These are phyloP conservation scores for Cyprinodon diabolis DNA, from an alignment of 2,797 vertebrate species.

Conservation along the genomic window DNA sequence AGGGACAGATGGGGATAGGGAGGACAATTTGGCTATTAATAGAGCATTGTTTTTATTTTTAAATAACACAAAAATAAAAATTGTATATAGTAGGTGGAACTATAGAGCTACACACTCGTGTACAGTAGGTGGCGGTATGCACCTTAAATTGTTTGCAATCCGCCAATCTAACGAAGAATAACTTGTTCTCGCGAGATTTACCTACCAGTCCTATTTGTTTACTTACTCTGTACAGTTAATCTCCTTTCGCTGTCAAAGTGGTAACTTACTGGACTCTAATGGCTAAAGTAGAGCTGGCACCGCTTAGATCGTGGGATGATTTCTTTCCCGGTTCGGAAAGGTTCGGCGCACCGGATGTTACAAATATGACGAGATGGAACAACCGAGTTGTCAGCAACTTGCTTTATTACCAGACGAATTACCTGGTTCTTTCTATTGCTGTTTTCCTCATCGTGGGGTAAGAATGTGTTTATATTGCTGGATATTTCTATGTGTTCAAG, in stretches of 20 bases:
- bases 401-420: constrained; percentile 96
- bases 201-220: neutral
- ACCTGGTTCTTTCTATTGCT: constrained; percentile 81
- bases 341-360: constrained; percentile 86
- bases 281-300: constrained; percentile 85
- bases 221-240: neutral
- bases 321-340: constrained; percentile 89
- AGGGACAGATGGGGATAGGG: too few species aligned
- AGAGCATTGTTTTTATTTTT: too few species aligned
- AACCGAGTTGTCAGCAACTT: constrained; percentile 93
- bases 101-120: too few species aligned
- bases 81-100: too few species aligned
- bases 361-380: constrained; percentile 91
- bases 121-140: too few species aligned
- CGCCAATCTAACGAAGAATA: too few species aligned
- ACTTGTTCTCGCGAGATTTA: neutral
- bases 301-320: constrained; percentile 89
- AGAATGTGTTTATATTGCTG: constrained; percentile 52
- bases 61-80: too few species aligned
- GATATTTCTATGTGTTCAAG: too few species aligned
- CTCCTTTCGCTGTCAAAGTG: neutral
- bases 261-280: constrained; percentile 54
- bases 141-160: too few species aligned
- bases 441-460: constrained; percentile 91
- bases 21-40: too few species aligned